phyloP scores from a whole-genome alignment of 2,888 invertebrate species.

The Yponomeuta sedellus region DNA sequence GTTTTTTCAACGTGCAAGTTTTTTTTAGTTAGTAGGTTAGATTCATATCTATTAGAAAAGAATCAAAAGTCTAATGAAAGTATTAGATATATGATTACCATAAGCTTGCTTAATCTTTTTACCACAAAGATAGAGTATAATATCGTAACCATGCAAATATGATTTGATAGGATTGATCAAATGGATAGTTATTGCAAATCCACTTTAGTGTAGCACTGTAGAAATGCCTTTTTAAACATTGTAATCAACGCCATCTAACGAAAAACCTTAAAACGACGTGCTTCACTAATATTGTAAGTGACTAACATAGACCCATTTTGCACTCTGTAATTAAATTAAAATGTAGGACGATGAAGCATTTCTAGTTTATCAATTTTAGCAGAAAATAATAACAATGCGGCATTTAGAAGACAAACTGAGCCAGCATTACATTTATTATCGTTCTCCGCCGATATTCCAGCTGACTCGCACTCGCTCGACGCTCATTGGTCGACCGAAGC shows the following conservation, averaged over 20 bases:
- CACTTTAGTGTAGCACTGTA: not conserved
- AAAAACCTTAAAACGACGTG: slow-evolving; percentile 48
- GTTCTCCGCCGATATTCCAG: not conserved
- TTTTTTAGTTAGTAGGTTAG: slow-evolving; percentile 24
- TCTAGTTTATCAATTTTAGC: slow-evolving; percentile 18
- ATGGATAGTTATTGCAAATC: no score
- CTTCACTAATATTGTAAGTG: slow-evolving; percentile 19
- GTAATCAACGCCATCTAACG: slow-evolving; percentile 59
- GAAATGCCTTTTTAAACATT: not conserved
- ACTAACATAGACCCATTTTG: slow-evolving; percentile 9
- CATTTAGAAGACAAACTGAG: not conserved
- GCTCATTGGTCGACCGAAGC: slow-evolving; percentile 60
- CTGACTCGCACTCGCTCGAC: slow-evolving; percentile 29
- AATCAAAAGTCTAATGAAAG: not conserved
- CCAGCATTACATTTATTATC: not conserved
- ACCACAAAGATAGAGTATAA: no score
- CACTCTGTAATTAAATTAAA: not conserved
- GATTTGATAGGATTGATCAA: no score
- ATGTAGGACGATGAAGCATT: not conserved
- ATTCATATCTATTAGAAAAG: no score
- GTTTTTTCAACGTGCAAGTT: slow-evolving; percentile 47
- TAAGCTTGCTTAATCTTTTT: no score
- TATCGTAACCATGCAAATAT: no score
- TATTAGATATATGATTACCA: no score
- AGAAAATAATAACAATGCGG: not conserved